These are phyloP conservation scores for Acronicta alni DNA, from an alignment of 2,888 invertebrate genomes.

Conservation along the genomic window DNA sequence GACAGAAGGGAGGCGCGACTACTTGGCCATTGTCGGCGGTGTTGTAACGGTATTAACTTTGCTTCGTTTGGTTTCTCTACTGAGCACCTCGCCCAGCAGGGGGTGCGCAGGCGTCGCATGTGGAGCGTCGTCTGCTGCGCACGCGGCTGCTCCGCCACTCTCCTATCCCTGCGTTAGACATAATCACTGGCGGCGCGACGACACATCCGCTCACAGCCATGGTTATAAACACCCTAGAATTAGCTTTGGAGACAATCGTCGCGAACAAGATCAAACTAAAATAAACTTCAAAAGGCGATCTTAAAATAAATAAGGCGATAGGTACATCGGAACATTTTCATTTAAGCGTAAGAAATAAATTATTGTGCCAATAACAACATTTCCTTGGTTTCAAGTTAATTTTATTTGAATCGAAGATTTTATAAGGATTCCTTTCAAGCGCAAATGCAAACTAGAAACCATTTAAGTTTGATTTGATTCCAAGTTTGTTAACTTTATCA, in stretches of 20 bases:
- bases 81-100: conserved; percentile 94
- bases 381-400: conserved; percentile 63
- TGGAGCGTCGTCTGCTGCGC: conserved; percentile 88
- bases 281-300: conserved; percentile 21
- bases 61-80: conserved; percentile 91
- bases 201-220: conserved; percentile 65
- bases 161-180: conserved; percentile 89
- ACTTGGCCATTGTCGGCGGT: conserved; percentile 87
- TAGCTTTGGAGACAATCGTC: conserved; percentile 51
- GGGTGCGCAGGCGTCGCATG: conserved; percentile 94
- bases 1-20: conserved; percentile 88
- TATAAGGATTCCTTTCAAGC: conserved; percentile 61
- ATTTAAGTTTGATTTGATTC: conserved; percentile 42
- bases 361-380: conserved; percentile 40
- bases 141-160: conserved; percentile 81
- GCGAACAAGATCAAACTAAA: conserved; percentile 50
- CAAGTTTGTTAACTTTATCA: conserved; percentile 20
- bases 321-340: conserved; percentile 58
- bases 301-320: conserved; percentile 41
- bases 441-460: conserved; percentile 55
- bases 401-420: conserved; percentile 56
- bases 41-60: conserved; percentile 90
- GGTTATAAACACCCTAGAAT: conserved; percentile 66
- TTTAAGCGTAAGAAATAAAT: conserved; percentile 20
- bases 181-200: conserved; percentile 82